Evolutionary conservation across 2,797 vertebrate genomes (phyloP), one percentile per base, ranked within the genome.

Genomic region (Buceros bicornis): DNA sequence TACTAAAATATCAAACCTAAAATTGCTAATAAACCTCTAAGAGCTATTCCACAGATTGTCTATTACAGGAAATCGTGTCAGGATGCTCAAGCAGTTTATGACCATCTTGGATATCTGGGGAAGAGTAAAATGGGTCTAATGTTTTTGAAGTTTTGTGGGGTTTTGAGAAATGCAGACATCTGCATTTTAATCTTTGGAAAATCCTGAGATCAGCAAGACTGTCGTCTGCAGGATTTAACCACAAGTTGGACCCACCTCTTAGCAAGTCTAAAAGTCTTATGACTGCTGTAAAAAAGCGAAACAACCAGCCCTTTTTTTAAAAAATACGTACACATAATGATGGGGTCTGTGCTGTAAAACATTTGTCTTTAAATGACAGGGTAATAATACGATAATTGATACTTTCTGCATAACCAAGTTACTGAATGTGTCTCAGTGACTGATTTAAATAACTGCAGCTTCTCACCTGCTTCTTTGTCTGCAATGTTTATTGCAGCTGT

Each of bases 131-230:
- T 5, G 16, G 15, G 73, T 80, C 86, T 89, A 56, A 78, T 18
- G 54, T 45, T 91, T 85, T 57, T 86, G 13, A 95, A 95, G 72
- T 73, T 92, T 82, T 2, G 1, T 76, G 47, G 47, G 43, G 58
- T 88, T 95, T 92, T 78, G 50, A 93, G 89, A 95, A 96, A 95
- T 60, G 43, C 87, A 94, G 87, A 91, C 87, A 67, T 92, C 64
- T 61, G 78, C 57, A 8, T 91, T 93, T 95, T 87, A 89, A 70
- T 81, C 87, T 85, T 72, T 83, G 89, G 82, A 97, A 97, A 97
- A 96, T 76, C 87, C 93, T 95, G 90, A 94, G 87, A 86, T 96
- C 92, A 95, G 94, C 93, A 95, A 93, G 80, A 95, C 77, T 84
- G 40, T 95, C 5, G 14, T 93, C 90, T 91, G 80, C 69, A 83